phyloP scores from a whole-genome alignment of 1,140 invertebrate species.

The Zaprionus tsacasi region DNA sequence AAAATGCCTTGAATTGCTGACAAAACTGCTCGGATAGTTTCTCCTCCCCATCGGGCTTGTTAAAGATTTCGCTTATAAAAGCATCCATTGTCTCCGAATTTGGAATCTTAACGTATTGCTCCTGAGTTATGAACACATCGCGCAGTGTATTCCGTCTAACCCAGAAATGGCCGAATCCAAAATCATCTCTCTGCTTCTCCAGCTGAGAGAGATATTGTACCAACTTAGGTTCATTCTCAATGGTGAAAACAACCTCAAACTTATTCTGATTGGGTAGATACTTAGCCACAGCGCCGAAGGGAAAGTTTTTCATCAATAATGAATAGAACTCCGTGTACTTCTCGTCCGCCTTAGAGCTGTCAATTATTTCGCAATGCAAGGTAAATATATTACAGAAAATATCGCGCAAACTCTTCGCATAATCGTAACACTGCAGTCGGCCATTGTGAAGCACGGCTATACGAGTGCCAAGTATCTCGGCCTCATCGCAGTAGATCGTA shows the following conservation, averaged over 20 bases:
- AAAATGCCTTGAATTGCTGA: background rate
- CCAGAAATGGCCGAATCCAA: slow-evolving; percentile 5
- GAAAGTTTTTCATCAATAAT: background rate
- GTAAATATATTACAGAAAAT: slow-evolving; percentile 13
- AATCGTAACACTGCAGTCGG: slow-evolving; percentile 20
- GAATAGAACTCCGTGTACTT: background rate
- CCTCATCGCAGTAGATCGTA: slow-evolving; percentile 20
- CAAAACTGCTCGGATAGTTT: background rate
- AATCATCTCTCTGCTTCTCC: background rate
- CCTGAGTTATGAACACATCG: slow-evolving; percentile 8
- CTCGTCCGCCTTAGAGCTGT: background rate
- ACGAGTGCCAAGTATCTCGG: slow-evolving; percentile 22
- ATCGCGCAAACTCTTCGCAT: background rate
- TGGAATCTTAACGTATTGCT: no score
- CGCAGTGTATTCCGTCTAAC: slow-evolving; percentile 16
- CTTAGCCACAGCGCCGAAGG: background rate
- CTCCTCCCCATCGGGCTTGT: background rate
- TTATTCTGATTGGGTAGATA: background rate
- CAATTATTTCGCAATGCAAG: background rate
- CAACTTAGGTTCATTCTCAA: background rate
- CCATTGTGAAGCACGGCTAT: slow-evolving; percentile 27
- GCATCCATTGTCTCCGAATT: no score
- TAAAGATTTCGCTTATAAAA: no score
- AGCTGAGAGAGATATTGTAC: background rate
- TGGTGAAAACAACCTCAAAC: background rate